Base-by-base conservation (phyloP, 2,797 vertebrate species). In the Alfaro cultratus region DNA sequence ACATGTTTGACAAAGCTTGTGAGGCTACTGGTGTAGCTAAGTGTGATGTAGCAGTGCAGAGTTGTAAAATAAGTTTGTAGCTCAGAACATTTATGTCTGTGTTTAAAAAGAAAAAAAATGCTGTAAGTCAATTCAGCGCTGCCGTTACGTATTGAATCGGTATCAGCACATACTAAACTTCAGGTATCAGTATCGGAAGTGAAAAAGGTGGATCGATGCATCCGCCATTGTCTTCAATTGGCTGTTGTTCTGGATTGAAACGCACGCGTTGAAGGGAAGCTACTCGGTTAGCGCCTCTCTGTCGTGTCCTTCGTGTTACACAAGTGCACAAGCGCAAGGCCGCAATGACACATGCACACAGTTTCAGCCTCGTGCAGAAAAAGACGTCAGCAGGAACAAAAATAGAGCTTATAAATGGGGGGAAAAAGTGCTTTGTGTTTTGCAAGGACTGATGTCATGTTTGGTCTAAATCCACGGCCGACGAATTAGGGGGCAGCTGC, bases 361-460 rank as follows among this genome's bases (percentile, higher is more conserved):
- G 45, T n/a, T 55, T 72, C 79, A 62, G 31, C 21, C 8, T 53
- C 77, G 2, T 41, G 34, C 83, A 72, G 5, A 49, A 72, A 78
- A 79, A 86, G 83, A 92, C 88, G 88, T 93, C 91, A 91, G 85
- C 49, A 21, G 45, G 83, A 87, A 76, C 90, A 94, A 91, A 94
- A 94, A 94, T 93, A 94, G 92, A 86, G 77, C 85, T 90, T 82
- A 86, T 88, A 89, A 91, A 93, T 78, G 26, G 62, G 77, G 83
- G 23, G 83, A 53, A 2, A 18, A 82, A 83, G 85, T 80, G 83
- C 90, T 92, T 91, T 84, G 87, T 93, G 86, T 94, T 94, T 92
- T 89, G 84, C 82, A 87, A 85, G 43, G 36, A 83, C 55, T 95
- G 94, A 94, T 93, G 92, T 95, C 94, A 95, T 91, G 91, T 86